Percentiles rank a stretch among this genome's conserved stretches.
phyloP scores from a whole-genome alignment of 2,888 invertebrate species.

The Petrolisthes manimaculis region DNA sequence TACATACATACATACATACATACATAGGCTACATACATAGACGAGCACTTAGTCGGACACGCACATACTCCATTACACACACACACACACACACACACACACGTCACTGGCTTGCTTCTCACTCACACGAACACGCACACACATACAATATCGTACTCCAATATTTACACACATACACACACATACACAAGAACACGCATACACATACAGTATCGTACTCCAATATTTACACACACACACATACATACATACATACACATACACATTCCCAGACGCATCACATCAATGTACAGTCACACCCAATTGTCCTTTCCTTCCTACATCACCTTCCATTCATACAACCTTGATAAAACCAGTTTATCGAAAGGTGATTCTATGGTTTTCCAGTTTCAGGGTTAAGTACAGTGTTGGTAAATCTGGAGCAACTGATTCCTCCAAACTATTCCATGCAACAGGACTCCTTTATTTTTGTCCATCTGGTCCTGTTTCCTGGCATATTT shows the following conservation, averaged over 20 bases:
- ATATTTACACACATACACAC: neutral
- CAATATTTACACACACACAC: neutral
- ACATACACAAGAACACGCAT: neutral
- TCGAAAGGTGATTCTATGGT: too few species aligned
- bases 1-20: too few species aligned
- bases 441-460: too few species aligned
- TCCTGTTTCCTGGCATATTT: too few species aligned
- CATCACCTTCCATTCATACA: neutral
- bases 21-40: too few species aligned
- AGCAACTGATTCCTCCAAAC: too few species aligned
- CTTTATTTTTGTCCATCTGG: too few species aligned
- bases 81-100: neutral
- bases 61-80: neutral
- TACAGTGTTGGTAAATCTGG: too few species aligned
- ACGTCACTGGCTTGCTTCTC: neutral
- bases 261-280: constrained; percentile 2
- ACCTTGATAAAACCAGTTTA: too few species aligned
- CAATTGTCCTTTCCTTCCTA: neutral
- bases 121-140: constrained; percentile 12
- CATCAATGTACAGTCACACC: neutral
- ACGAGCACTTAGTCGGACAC: too few species aligned
- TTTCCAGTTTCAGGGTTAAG: too few species aligned
- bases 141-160: neutral
- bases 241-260: constrained; percentile 15
- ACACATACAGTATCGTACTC: neutral